Conservation (phyloP, 2,888 invertebrate species). For the Lasioglossum zephyrum region DNA sequence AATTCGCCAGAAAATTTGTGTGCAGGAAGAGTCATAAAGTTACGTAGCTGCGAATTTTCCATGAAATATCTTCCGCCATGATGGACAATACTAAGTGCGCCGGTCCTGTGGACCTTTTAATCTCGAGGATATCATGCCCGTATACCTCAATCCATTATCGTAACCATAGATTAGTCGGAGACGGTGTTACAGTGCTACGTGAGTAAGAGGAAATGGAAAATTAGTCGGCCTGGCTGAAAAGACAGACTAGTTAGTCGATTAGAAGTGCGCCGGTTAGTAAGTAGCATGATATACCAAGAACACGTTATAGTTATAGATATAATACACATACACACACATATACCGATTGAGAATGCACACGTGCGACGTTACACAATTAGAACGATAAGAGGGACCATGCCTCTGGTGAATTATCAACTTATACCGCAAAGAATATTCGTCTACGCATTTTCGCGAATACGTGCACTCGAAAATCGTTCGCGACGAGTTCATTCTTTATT, state of each 20-base stretch:
- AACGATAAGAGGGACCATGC: constrained; percentile 56
- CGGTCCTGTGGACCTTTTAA: background rate
- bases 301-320: constrained; percentile 37
- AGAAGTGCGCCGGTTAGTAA: constrained; percentile 41
- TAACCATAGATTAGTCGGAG: background rate
- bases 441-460: constrained; percentile 21
- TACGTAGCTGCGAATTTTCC: background rate
- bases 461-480: constrained; percentile 29
- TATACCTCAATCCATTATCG: background rate
- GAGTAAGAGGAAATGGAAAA: constrained; percentile 1
- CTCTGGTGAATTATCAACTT: constrained; percentile 37
- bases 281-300: background rate
- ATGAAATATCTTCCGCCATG: background rate
- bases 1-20: background rate
- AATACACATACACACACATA: constrained; percentile 19
- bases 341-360: constrained; percentile 51
- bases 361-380: constrained; percentile 62
- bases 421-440: constrained; percentile 27
- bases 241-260: constrained; percentile 54
- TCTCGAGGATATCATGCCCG: background rate
- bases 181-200: background rate
- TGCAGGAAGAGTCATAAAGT: background rate
- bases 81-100: background rate
- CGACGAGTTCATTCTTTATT: background rate
- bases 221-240: constrained; percentile 54